A percentile compares a stretch with the other conserved stretches of the same genome.
These are phyloP conservation scores for Dermolepida albohirtum DNA, from an alignment of 2,888 invertebrate species.

Conservation along the genomic window DNA sequence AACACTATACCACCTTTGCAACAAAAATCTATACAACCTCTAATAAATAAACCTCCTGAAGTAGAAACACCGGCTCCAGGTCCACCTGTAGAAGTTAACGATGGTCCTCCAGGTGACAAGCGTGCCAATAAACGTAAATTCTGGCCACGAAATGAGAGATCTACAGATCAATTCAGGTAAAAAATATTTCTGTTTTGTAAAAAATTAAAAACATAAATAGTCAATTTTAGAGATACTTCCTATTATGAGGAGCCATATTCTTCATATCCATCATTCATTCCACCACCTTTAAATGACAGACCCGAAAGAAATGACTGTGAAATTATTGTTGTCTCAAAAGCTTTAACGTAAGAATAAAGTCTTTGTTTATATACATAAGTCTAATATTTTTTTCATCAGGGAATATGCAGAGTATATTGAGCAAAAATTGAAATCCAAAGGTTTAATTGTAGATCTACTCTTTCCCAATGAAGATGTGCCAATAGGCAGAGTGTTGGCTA, in stretches of 20 bases:
- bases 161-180: slow-evolving; percentile 41
- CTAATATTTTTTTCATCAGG: slow-evolving; percentile 62
- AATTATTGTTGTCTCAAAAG: slow-evolving; percentile 87
- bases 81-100: slow-evolving; percentile 28
- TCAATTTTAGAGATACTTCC: slow-evolving; percentile 42
- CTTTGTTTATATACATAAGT: background rate
- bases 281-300: slow-evolving; percentile 56
- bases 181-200: background rate
- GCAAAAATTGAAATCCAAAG: slow-evolving; percentile 79
- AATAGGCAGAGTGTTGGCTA: slow-evolving; percentile 82
- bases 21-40: slow-evolving; percentile 23
- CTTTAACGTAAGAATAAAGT: slow-evolving; percentile 74
- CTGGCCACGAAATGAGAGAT: slow-evolving; percentile 41
- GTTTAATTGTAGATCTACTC: slow-evolving; percentile 86
- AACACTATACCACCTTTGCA: slow-evolving; percentile 1
- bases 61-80: slow-evolving; percentile 25
- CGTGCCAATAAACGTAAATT: slow-evolving; percentile 41
- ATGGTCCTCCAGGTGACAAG: slow-evolving; percentile 31
- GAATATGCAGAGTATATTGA: slow-evolving; percentile 93
- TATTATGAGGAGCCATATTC: slow-evolving; percentile 59
- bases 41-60: slow-evolving; percentile 7
- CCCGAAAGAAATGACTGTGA: slow-evolving; percentile 88
- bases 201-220: background rate
- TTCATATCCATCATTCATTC: slow-evolving; percentile 56
- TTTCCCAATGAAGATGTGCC: slow-evolving; percentile 93